A percentile compares a stretch with the other conserved stretches of the same genome.
These are phyloP conservation scores for rat (Rattus norvegicus) DNA, from an alignment of 2,113 vertebrate species.

Conservation along the genomic window GRCr8 NC_086028.1:5289001-5289500, in stretches of 20 bases:
- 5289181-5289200: neutral
- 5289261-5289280: neutral
- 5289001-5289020: slow-evolving; percentile 80
- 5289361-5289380: neutral
- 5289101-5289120: neutral
- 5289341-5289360: neutral
- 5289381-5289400: neutral
- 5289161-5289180: neutral
- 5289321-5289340: neutral
- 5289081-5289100: neutral
- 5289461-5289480: neutral
- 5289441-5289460: neutral
- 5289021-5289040: slow-evolving; percentile 81
- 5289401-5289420: neutral
- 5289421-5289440: neutral
- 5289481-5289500: neutral
- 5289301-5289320: too few species aligned
- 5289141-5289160: neutral
- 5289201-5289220: neutral
- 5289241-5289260: neutral
- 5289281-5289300: neutral
- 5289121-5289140: neutral
- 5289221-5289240: neutral
- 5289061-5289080: slow-evolving; percentile 85
- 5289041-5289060: slow-evolving; percentile 79